Percentiles rank a stretch among this genome's conserved stretches.
Conservation (phyloP, 2,888 invertebrate genomes). For the Lasiommata megera region DNA sequence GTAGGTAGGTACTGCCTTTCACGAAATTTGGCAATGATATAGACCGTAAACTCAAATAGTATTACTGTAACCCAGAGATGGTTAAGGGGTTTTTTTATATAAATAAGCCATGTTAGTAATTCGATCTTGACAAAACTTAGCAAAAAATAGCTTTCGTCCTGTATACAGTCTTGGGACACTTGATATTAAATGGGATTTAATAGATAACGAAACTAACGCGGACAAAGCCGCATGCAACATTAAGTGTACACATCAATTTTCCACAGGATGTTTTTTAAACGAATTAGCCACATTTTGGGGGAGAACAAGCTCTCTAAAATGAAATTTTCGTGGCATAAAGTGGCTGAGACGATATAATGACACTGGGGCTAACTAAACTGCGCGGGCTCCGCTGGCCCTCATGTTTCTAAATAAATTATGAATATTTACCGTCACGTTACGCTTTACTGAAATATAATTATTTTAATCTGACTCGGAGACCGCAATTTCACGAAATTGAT, state of each 20-base stretch:
- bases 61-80: too few species aligned
- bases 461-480: conserved; percentile 69
- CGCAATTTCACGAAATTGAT: conserved; percentile 65
- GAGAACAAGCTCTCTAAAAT: conserved; percentile 62
- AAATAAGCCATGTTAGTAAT: too few species aligned
- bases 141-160: too few species aligned
- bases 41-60: too few species aligned
- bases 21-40: too few species aligned
- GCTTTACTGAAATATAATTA: conserved; percentile 71
- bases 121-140: too few species aligned
- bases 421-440: conserved; percentile 72
- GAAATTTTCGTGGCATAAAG: conserved; percentile 67
- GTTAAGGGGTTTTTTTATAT: too few species aligned
- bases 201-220: too few species aligned
- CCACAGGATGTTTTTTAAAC: conserved; percentile 46
- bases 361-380: conserved; percentile 52
- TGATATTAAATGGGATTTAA: too few species aligned
- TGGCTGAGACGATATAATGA: conserved; percentile 60
- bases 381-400: conserved; percentile 55
- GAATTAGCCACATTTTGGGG: conserved; percentile 59
- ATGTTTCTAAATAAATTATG: conserved; percentile 75
- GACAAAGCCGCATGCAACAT: too few species aligned
- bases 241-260: conserved; percentile 39
- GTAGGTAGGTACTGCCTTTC: too few species aligned
- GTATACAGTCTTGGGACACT: too few species aligned